phyloP scores from a whole-genome alignment of 2,888 invertebrate genomes.

The Hypsopygia costalis region DNA sequence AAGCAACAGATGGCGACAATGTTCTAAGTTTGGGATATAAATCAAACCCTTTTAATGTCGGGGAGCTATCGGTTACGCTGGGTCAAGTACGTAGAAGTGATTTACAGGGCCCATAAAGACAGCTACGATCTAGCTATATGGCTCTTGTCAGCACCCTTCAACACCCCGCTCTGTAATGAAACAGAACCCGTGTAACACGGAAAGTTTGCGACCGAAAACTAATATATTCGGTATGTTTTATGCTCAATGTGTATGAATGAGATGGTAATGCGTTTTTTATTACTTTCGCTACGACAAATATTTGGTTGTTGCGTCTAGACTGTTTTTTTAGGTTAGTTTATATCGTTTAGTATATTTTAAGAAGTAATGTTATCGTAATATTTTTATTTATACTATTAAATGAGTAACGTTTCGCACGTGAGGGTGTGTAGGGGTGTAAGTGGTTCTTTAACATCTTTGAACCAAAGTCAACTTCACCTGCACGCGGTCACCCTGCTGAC shows the following conservation, averaged over 20 bases:
- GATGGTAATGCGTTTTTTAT: too few species aligned
- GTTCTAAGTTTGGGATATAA: conserved; percentile 70
- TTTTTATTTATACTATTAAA: too few species aligned
- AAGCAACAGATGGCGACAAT: conserved; percentile 71
- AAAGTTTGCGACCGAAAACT: conserved; percentile 23
- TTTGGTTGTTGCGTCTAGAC: too few species aligned
- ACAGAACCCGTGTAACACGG: conserved; percentile 36
- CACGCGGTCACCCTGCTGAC: too few species aligned
- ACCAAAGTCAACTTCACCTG: too few species aligned
- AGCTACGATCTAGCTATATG: conserved; percentile 58
- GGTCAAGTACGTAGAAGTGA: conserved; percentile 73
- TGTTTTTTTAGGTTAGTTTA: too few species aligned
- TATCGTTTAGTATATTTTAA: too few species aligned
- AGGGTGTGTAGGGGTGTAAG: too few species aligned
- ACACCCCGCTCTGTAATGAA: conserved; percentile 42
- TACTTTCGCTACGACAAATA: too few species aligned
- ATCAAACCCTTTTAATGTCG: conserved; percentile 77
- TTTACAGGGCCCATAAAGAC: conserved; percentile 69
- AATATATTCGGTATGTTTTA: conserved; percentile 8
- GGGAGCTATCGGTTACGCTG: conserved; percentile 57
- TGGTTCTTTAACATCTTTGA: too few species aligned
- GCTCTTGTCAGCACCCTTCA: conserved; percentile 62
- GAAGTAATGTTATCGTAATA: too few species aligned
- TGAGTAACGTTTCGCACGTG: too few species aligned
- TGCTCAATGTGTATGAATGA: background rate